A percentile compares a stretch with the other conserved stretches of the same genome.
phyloP scores from a whole-genome alignment of 2,888 invertebrate genomes.

The Agrypnus murinus region DNA sequence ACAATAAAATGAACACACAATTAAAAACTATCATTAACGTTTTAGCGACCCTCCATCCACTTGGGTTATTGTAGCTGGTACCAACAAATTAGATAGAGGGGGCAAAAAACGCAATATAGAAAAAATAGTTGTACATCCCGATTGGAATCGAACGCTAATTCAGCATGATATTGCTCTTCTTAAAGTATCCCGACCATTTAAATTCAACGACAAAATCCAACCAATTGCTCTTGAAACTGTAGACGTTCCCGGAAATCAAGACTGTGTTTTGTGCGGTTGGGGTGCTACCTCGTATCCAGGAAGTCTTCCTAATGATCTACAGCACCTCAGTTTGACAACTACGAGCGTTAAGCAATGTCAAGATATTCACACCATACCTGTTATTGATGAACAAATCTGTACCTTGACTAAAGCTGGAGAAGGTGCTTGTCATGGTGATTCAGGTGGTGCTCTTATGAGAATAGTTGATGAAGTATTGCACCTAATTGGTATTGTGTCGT shows the following conservation, averaged over 20 bases:
- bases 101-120: background rate
- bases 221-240: too few relatives aligned
- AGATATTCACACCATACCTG: too few relatives aligned
- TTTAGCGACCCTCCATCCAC: conserved; percentile 49
- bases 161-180: conserved; percentile 71
- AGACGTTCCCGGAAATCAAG: conserved; percentile 67
- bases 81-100: background rate
- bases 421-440: too few relatives aligned
- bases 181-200: conserved; percentile 65
- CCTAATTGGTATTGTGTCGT: too few relatives aligned
- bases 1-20: background rate
- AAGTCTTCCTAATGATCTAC: conserved; percentile 72
- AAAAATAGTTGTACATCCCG: background rate
- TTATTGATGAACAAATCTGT: too few relatives aligned
- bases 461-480: too few relatives aligned
- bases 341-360: too few relatives aligned
- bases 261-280: too few relatives aligned
- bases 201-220: conserved; percentile 66
- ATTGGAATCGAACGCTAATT: background rate
- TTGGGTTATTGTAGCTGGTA: too few relatives aligned
- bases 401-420: too few relatives aligned
- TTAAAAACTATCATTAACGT: background rate
- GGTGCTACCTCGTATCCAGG: conserved; percentile 74
- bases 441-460: too few relatives aligned
- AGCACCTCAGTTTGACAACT: conserved; percentile 73